Conservation (phyloP, 1,140 invertebrate species). For the Solen grandis region DNA sequence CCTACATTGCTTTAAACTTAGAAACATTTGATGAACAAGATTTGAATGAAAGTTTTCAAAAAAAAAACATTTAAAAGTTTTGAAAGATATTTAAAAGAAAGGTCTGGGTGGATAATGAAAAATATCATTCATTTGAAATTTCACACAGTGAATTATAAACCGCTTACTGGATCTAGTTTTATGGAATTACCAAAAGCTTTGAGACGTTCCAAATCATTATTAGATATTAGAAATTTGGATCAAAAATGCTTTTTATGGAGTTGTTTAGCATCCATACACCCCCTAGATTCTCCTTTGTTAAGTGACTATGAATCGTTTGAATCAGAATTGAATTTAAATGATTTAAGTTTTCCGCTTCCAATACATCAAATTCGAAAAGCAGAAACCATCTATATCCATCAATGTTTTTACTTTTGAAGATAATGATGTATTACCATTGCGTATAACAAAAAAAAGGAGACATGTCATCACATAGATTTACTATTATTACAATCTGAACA, state of each 20-base stretch:
- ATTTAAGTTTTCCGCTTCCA: slow-evolving; percentile 27
- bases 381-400: slow-evolving; percentile 29
- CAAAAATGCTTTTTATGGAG: slow-evolving; percentile 54
- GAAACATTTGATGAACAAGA: slow-evolving; percentile 20
- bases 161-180: too few species aligned
- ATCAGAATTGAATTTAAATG: too few species aligned
- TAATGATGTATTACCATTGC: slow-evolving; percentile 10
- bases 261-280: slow-evolving; percentile 49
- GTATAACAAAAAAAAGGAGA: slow-evolving; percentile 7
- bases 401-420: slow-evolving; percentile 41
- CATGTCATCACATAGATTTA: slow-evolving; percentile 27
- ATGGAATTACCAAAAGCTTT: too few species aligned
- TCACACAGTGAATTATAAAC: too few species aligned
- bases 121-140: too few species aligned
- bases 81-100: slow-evolving; percentile 26
- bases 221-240: too few species aligned
- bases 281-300: slow-evolving; percentile 23
- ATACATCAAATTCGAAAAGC: too few species aligned
- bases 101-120: slow-evolving; percentile 29
- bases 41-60: slow-evolving; percentile 14
- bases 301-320: slow-evolving; percentile 38
- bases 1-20: slow-evolving; percentile 17
- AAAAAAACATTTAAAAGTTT: slow-evolving; percentile 34
- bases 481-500: slow-evolving; percentile 38
- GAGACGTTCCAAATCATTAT: background rate